Conservation (phyloP, 2,888 invertebrate genomes). For the Latrodectus hesperus region DNA sequence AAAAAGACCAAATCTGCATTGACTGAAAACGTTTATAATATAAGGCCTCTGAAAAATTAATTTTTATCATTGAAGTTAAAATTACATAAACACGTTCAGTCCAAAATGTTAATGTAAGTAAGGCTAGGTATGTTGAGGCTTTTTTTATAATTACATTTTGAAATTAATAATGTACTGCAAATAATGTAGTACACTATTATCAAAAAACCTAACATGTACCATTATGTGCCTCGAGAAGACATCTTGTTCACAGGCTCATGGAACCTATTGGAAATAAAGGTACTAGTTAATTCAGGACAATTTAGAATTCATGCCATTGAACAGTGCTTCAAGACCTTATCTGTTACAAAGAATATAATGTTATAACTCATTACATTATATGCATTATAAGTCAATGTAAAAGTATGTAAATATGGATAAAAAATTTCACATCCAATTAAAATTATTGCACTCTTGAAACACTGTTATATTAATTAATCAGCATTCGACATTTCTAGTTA, state of each 20-base stretch:
- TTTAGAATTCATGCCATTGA: conserved; percentile 26
- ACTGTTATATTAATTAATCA: no score
- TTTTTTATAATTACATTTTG: conserved; percentile 34
- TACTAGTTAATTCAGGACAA: conserved; percentile 36
- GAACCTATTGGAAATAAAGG: conserved; percentile 67
- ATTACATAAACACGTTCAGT: conserved; percentile 18
- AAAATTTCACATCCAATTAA: no score
- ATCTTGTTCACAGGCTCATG: conserved; percentile 36
- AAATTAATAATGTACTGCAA: conserved; percentile 53
- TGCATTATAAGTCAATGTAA: no score
- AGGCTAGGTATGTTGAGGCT: conserved; percentile 44
- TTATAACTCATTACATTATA: no score
- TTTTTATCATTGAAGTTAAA: conserved; percentile 29
- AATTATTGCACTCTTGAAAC: no score
- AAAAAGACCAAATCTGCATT: conserved; percentile 56
- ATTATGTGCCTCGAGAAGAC: conserved; percentile 39
- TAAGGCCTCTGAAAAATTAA: conserved; percentile 63
- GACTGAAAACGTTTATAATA: conserved; percentile 50
- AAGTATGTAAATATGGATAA: no score
- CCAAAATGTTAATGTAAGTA: conserved; percentile 18
- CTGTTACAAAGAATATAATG: no score
- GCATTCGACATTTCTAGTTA: no score
- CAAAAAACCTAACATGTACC: conserved; percentile 68
- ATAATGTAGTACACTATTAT: conserved; percentile 59
- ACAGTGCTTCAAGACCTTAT: conserved; percentile 56